Conservation (phyloP, 2,113 vertebrate genomes). For the Edolisoma coerulescens region DNA sequence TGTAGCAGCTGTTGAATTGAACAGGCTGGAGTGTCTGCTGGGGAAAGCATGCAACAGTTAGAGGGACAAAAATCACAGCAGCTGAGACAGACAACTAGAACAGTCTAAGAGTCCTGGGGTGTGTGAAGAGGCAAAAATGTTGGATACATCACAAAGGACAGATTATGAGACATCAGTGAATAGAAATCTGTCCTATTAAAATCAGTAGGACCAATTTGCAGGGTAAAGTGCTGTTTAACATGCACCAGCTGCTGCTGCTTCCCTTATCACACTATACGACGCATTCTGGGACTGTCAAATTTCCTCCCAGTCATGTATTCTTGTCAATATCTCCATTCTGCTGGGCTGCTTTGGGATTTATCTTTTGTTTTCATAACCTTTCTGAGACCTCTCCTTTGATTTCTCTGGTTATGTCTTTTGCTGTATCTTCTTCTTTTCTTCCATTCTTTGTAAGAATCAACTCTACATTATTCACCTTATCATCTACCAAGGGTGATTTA, state of each 20-base stretch:
- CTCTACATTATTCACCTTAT: not conserved
- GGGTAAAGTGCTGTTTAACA: not conserved
- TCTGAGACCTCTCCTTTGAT: not conserved
- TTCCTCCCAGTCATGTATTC: not conserved
- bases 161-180: not conserved
- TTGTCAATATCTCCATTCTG: not conserved
- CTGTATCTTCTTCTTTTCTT: not conserved
- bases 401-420: not conserved
- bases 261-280: not conserved
- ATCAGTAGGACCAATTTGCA: not conserved
- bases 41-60: not conserved
- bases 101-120: not conserved
- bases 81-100: not conserved
- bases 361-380: not conserved
- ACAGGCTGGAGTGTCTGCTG: not conserved
- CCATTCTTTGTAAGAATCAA: not conserved
- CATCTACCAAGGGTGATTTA: not conserved
- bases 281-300: not conserved
- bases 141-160: not conserved
- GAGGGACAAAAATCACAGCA: not conserved
- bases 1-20: constrained; percentile 25
- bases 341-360: not conserved
- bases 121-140: not conserved
- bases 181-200: not conserved
- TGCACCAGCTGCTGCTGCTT: constrained; percentile 8